These are phyloP conservation scores for Andinoacara biseriatus DNA, from an alignment of 2,113 vertebrate genomes.

Conservation along the genomic window DNA sequence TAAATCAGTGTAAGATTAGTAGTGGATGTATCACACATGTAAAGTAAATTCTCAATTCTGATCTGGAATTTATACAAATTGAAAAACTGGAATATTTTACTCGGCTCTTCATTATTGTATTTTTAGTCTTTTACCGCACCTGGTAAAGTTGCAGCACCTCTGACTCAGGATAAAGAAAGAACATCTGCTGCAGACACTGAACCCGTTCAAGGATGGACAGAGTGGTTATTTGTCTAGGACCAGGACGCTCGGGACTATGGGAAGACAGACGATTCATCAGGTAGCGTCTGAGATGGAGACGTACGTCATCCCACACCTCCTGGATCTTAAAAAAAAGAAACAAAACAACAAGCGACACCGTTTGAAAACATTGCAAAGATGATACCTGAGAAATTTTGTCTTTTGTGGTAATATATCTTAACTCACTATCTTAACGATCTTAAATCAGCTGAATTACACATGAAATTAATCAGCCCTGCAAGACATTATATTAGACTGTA, in stretches of 20 bases:
- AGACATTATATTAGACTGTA: background rate
- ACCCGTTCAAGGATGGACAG: constrained; percentile 76
- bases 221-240: background rate
- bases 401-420: background rate
- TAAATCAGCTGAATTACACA: background rate
- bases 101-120: background rate
- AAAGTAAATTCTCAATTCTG: background rate
- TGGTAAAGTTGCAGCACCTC: constrained; percentile 89
- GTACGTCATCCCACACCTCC: constrained; percentile 89
- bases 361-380: background rate
- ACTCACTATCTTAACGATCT: background rate
- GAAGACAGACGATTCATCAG: constrained; percentile 82
- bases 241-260: constrained; percentile 12
- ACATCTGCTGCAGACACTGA: constrained; percentile 84
- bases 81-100: background rate
- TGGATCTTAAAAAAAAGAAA: constrained; percentile 69
- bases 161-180: constrained; percentile 89
- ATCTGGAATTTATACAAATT: background rate
- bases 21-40: background rate
- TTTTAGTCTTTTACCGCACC: constrained; percentile 35
- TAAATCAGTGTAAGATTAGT: background rate
- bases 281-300: constrained; percentile 86
- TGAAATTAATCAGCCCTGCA: background rate
- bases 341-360: background rate
- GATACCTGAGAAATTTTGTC: background rate